Evolutionary conservation across 2,888 invertebrate species (phyloP).

Genomic region (Spodoptera exigua): DNA sequence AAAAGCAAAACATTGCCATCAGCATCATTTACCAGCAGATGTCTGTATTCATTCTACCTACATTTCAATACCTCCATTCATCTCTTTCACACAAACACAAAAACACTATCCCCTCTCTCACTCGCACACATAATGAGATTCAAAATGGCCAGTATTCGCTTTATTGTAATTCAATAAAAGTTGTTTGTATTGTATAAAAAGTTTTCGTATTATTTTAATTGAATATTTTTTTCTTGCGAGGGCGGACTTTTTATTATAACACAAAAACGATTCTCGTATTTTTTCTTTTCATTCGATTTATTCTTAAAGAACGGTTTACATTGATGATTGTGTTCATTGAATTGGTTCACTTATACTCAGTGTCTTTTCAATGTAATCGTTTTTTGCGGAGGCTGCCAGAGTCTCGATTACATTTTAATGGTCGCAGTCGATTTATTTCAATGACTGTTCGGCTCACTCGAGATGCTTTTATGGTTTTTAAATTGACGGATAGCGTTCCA

Average conservation of each 20-base stretch:
- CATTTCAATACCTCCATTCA: conserved; percentile 56
- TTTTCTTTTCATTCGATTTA: conserved; percentile 66
- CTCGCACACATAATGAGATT: conserved; percentile 75
- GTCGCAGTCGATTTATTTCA: conserved; percentile 56
- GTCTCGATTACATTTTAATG: conserved; percentile 68
- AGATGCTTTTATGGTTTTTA: conserved; percentile 49
- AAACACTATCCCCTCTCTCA: conserved; percentile 63
- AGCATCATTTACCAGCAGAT: conserved; percentile 75
- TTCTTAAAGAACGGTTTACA: conserved; percentile 68
- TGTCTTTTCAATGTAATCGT: conserved; percentile 70
- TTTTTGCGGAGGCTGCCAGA: conserved; percentile 54
- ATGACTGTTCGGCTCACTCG: conserved; percentile 49
- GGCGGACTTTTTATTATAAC: conserved; percentile 62
- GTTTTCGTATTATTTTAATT: conserved; percentile 73
- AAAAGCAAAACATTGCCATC: conserved; percentile 60
- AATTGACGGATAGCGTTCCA: conserved; percentile 43
- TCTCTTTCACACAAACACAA: conserved; percentile 62
- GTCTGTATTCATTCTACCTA: conserved; percentile 70
- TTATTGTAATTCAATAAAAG: conserved; percentile 73
- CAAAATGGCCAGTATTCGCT: conserved; percentile 81
- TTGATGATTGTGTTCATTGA: conserved; percentile 70
- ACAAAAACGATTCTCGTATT: conserved; percentile 55
- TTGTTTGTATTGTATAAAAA: conserved; percentile 68
- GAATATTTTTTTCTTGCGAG: conserved; percentile 62
- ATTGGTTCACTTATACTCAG: conserved; percentile 65